Conservation (phyloP, 2,797 vertebrate genomes). For the Myiotriccus ornatus region DNA sequence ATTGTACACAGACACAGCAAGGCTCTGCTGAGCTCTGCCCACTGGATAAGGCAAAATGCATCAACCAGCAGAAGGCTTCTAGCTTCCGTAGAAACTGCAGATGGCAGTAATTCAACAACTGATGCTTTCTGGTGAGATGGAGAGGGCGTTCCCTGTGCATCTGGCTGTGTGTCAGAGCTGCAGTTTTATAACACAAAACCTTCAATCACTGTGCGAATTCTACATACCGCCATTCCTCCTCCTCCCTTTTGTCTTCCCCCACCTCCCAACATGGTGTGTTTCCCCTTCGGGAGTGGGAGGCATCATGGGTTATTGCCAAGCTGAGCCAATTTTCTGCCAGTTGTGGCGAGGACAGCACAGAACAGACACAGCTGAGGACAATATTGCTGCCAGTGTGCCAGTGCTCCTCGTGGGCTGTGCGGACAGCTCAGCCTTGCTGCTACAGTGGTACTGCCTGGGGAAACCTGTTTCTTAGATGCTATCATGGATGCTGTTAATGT, state of each 20-base stretch:
- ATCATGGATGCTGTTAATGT: background rate
- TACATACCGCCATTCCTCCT: background rate
- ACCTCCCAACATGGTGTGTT: background rate
- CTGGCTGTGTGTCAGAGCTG: background rate
- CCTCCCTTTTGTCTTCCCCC: background rate
- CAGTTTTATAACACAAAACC: background rate
- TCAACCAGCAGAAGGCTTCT: background rate
- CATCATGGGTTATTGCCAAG: background rate
- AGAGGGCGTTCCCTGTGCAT: too few relatives aligned
- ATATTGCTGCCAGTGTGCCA: background rate
- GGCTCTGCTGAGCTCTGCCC: background rate
- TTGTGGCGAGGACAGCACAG: background rate
- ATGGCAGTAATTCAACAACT: background rate
- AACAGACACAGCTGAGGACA: background rate
- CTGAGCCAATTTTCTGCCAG: background rate
- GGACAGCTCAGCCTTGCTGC: background rate
- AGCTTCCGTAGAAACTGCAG: background rate
- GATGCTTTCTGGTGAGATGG: background rate
- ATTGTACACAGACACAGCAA: background rate
- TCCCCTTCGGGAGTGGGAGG: background rate
- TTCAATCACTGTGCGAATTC: background rate
- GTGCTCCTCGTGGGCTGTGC: background rate
- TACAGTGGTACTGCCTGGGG: background rate
- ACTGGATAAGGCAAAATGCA: background rate
- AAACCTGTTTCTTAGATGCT: background rate